phyloP scores from a whole-genome alignment of 1,140 invertebrate species.

The Scaptodrosophila lebanonensis region DNA sequence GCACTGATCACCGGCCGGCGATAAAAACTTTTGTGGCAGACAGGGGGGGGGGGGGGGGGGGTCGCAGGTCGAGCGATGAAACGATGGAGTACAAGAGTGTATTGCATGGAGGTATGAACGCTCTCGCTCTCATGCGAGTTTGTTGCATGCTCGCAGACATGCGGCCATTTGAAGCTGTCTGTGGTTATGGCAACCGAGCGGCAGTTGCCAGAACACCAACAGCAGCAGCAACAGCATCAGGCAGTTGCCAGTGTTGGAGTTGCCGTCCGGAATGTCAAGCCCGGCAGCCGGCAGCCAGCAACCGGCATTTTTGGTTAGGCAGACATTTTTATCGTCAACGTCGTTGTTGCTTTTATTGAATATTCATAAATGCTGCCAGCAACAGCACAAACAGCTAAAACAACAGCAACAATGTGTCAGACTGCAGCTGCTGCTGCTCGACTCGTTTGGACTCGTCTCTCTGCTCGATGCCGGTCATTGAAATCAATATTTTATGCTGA shows the following conservation, averaged over 20 bases:
- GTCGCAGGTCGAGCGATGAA: too few species aligned
- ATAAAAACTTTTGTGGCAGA: conserved; percentile 58
- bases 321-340: conserved; percentile 64
- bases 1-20: conserved; percentile 42
- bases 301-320: conserved; percentile 14
- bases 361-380: conserved; percentile 74
- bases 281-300: too few species aligned
- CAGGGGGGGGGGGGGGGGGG: too few species aligned
- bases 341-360: conserved; percentile 68
- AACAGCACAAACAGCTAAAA: conserved; percentile 11
- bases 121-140: conserved; percentile 24
- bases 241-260: too few species aligned
- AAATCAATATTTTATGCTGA: conserved; percentile 67
- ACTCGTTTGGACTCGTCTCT: conserved; percentile 23
- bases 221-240: conserved; percentile 1
- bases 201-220: conserved; percentile 22
- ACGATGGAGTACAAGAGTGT: too few species aligned
- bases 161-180: conserved; percentile 25
- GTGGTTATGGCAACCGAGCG: conserved; percentile 45
- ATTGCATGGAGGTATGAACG: too few species aligned
- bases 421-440: conserved; percentile 20
- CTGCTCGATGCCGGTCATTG: conserved; percentile 32
- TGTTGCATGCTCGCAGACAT: conserved; percentile 34
- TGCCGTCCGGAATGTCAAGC: too few species aligned
- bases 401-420: conserved; percentile 19